Evolutionary conservation across 1,140 invertebrate species (phyloP).

Genomic region (Reticulitermes speratus): DNA sequence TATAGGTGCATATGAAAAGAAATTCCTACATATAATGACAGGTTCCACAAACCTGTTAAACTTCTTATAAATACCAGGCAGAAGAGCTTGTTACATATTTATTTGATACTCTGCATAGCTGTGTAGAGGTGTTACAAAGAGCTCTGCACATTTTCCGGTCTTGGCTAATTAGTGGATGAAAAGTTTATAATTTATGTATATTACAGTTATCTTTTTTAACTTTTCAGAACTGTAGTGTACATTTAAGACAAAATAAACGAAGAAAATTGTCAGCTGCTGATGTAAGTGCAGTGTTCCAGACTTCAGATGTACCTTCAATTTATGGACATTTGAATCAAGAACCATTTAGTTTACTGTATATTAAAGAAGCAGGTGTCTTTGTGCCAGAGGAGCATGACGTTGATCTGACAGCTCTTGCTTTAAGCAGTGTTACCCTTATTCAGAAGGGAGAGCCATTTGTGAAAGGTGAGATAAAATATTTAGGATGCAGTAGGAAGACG

Average conservation of each 20-base stretch:
- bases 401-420: slow-evolving; percentile 11
- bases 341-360: neutral
- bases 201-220: too few relatives aligned
- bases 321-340: slow-evolving; percentile 20
- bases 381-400: neutral
- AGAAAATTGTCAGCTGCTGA: neutral
- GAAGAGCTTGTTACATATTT: too few relatives aligned
- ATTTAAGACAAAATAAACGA: slow-evolving; percentile 18
- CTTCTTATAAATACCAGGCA: too few relatives aligned
- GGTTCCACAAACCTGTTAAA: too few relatives aligned
- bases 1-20: too few relatives aligned
- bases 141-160: too few relatives aligned
- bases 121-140: too few relatives aligned
- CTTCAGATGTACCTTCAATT: slow-evolving; percentile 3
- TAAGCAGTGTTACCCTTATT: neutral
- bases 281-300: slow-evolving; percentile 22
- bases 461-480: neutral
- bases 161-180: too few relatives aligned
- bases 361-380: neutral
- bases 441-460: neutral
- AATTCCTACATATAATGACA: too few relatives aligned
- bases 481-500: too few relatives aligned
- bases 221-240: slow-evolving; percentile 21
- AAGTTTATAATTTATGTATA: too few relatives aligned
- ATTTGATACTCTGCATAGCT: too few relatives aligned